Evolutionary conservation across 2,113 vertebrate genomes (phyloP).

Genomic region (Ammodramus savannarum): DNA sequence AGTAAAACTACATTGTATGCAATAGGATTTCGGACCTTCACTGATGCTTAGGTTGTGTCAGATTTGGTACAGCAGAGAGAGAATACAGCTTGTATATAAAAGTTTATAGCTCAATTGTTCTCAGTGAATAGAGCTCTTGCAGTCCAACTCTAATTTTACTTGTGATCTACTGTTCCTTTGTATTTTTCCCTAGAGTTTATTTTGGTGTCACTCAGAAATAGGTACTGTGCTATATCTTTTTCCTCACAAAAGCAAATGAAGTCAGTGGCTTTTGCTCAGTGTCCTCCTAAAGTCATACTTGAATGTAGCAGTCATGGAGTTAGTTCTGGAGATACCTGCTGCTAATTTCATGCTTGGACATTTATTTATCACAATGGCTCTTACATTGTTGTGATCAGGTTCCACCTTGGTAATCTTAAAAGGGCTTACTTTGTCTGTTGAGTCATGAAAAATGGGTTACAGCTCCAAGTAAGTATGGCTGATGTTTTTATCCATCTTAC

Average conservation of each 20-base stretch:
- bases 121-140: not conserved
- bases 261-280: not conserved
- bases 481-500: not conserved
- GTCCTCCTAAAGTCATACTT: not conserved
- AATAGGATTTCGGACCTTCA: not conserved
- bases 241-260: not conserved
- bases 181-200: not conserved
- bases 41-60: not conserved
- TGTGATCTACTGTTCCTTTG: not conserved
- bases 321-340: not conserved
- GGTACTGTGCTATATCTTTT: not conserved
- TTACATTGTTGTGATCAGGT: not conserved
- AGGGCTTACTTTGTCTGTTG: not conserved
- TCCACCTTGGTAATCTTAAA: not conserved
- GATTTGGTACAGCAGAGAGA: not conserved
- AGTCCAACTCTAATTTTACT: not conserved
- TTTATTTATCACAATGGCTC: not conserved
- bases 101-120: not conserved
- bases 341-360: not conserved
- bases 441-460: not conserved
- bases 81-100: not conserved
- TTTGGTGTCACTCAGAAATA: not conserved
- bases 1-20: not conserved
- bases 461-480: not conserved
- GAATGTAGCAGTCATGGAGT: not conserved